A percentile compares a stretch with the other conserved stretches of the same genome.
phyloP scores from a whole-genome alignment of 2,797 vertebrate species.

The Galaxias olidus region DNA sequence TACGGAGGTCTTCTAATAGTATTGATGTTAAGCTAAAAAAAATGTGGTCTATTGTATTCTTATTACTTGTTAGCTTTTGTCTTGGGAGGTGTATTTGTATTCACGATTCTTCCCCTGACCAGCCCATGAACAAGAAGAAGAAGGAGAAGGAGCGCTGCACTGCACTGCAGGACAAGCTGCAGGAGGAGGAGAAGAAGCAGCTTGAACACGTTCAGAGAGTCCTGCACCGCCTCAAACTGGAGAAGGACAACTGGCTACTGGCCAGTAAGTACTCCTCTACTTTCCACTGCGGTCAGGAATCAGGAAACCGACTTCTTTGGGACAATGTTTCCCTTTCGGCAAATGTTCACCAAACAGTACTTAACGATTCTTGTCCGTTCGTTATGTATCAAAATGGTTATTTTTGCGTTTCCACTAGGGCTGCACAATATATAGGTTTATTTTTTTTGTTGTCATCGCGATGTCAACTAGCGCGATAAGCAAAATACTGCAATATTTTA shows the following conservation, averaged over 20 bases:
- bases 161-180: constrained; percentile 96
- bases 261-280: constrained; percentile 83
- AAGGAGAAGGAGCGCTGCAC: constrained; percentile 98
- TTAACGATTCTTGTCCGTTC: no score
- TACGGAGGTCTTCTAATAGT: not conserved
- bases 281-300: not conserved
- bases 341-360: no score
- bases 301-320: no score
- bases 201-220: constrained; percentile 94
- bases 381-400: no score
- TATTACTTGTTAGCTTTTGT: not conserved
- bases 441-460: no score
- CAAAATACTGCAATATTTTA: no score
- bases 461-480: no score
- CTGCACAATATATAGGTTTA: no score
- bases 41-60: not conserved
- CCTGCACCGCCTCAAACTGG: constrained; percentile 92
- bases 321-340: no score
- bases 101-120: constrained; percentile 10
- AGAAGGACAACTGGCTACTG: constrained; percentile 99
- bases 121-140: constrained; percentile 98
- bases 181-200: constrained; percentile 98
- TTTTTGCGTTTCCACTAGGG: no score
- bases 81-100: not conserved
- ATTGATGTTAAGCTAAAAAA: not conserved